Conservation (phyloP, 2,888 invertebrate genomes). For the Apotomis betuletana region DNA sequence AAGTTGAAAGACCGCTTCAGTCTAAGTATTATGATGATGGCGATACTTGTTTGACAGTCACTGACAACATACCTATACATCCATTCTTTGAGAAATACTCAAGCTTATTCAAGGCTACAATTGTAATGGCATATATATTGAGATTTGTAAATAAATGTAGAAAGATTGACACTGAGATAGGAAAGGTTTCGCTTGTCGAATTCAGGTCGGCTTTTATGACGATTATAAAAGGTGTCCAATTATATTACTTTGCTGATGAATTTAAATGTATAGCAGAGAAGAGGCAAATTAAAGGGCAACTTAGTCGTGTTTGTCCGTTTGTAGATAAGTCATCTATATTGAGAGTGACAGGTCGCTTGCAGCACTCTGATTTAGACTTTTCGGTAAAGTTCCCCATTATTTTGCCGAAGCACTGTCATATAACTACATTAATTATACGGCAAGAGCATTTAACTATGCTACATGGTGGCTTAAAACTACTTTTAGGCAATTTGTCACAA, state of each 20-base stretch:
- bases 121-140: background rate
- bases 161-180: background rate
- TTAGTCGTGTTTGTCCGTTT: too few relatives aligned
- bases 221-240: background rate
- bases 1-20: background rate
- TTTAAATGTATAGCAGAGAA: background rate
- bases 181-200: background rate
- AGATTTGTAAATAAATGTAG: background rate
- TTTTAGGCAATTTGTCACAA: too few relatives aligned
- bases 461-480: too few relatives aligned
- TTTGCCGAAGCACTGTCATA: background rate
- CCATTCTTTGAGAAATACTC: too few relatives aligned
- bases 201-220: background rate
- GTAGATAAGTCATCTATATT: too few relatives aligned
- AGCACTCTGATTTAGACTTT: too few relatives aligned
- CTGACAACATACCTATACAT: too few relatives aligned
- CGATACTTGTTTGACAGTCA: background rate
- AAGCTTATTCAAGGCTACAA: too few relatives aligned
- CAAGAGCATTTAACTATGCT: too few relatives aligned
- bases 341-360: too few relatives aligned
- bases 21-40: background rate
- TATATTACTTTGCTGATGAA: slow-evolving; percentile 1
- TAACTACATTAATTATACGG: background rate
- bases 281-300: too few relatives aligned
- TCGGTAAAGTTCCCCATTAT: too few relatives aligned